A percentile compares a stretch with the other conserved stretches of the same genome.
Evolutionary conservation across 2,797 vertebrate genomes (phyloP).

Genomic region (Agapornis canus): DNA sequence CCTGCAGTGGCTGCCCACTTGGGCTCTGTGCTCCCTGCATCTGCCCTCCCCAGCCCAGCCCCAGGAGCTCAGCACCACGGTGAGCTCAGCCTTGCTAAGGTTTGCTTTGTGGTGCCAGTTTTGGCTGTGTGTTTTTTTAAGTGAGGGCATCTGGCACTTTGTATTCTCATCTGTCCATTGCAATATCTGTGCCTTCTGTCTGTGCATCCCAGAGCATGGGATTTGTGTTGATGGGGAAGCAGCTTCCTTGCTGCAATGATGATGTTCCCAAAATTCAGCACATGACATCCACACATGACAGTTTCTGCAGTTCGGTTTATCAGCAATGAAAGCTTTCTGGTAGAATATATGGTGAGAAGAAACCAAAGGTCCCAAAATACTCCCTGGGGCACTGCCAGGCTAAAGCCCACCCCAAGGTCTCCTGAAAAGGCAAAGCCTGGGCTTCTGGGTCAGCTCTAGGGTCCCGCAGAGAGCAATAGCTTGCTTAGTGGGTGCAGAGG

Average conservation of each 20-base stretch:
- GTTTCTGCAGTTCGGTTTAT: neutral
- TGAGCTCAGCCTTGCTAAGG: neutral
- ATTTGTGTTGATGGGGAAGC: neutral
- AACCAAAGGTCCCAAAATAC: fast-evolving
- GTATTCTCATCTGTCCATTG: neutral
- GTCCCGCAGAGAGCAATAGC: neutral
- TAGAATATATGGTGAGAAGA: no score
- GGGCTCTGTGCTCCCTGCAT: neutral
- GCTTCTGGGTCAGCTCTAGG: neutral
- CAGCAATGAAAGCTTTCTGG: neutral
- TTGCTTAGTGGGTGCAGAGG: neutral
- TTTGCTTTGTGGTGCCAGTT: neutral
- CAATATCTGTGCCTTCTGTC: neutral
- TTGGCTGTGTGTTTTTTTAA: neutral
- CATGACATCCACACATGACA: fast-evolving
- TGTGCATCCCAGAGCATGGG: fast-evolving
- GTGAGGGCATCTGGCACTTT: neutral
- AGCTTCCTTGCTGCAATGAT: neutral
- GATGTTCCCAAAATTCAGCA: neutral
- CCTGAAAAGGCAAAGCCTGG: fast-evolving
- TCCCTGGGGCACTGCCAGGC: neutral
- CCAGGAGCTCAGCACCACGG: neutral
- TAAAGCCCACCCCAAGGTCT: neutral
- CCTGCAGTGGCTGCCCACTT: no score
- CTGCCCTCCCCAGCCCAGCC: fast-evolving